Evolutionary conservation across 2,113 vertebrate species (phyloP).

Genomic region (Clarias batrachus): DNA sequence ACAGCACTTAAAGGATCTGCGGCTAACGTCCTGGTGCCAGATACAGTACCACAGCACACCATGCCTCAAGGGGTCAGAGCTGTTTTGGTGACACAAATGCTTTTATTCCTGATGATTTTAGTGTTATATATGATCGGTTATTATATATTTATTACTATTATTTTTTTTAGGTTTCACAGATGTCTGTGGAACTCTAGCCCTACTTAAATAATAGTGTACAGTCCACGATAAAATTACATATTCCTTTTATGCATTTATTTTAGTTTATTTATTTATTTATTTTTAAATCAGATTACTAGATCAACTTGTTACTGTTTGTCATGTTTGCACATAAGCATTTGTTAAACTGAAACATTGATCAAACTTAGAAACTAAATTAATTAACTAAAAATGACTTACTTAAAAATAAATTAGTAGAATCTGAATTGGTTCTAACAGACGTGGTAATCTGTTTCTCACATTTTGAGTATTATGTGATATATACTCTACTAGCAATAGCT

Average conservation of each 20-base stretch:
- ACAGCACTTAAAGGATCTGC: too few relatives aligned
- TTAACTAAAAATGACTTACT: too few relatives aligned
- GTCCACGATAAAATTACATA: not conserved
- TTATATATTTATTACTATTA: too few relatives aligned
- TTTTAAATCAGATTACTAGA: not conserved
- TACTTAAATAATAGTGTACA: not conserved
- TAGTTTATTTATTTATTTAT: not conserved
- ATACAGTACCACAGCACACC: too few relatives aligned
- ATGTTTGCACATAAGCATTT: not conserved
- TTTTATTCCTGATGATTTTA: too few relatives aligned
- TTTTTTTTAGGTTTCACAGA: not conserved
- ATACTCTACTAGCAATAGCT: not conserved
- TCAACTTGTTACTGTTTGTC: not conserved
- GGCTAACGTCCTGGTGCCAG: too few relatives aligned
- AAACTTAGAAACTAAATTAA: not conserved
- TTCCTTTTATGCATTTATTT: not conserved
- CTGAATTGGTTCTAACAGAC: not conserved
- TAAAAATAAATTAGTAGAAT: not conserved
- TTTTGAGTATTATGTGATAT: too few relatives aligned
- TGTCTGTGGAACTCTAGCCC: not conserved
- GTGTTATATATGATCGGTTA: too few relatives aligned
- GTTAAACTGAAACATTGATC: not conserved
- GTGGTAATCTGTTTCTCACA: not conserved
- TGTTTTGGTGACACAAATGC: too few relatives aligned
- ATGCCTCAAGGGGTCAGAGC: too few relatives aligned